These are phyloP conservation scores for Lamellibrachia luymesi DNA, from an alignment of 1,140 invertebrate species.

Conservation along the genomic window DNA sequence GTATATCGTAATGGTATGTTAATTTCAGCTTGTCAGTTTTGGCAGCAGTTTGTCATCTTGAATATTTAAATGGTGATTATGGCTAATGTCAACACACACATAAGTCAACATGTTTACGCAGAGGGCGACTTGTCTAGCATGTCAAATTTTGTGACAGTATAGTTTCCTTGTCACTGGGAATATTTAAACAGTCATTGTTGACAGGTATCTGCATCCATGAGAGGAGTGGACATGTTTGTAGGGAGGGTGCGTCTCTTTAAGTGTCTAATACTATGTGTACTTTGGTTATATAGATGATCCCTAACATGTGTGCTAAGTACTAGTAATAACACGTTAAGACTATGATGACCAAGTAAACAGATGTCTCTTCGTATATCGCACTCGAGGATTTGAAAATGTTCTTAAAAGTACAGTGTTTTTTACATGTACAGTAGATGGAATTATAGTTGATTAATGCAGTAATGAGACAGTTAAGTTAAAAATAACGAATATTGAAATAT, in stretches of 20 bases:
- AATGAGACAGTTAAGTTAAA: neutral
- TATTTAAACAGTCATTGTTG: neutral
- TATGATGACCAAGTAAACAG: neutral
- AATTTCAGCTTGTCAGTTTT: no score
- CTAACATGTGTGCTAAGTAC: neutral
- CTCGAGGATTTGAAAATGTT: neutral
- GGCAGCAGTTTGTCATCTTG: neutral
- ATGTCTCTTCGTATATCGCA: neutral
- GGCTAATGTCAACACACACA: neutral
- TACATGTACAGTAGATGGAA: neutral
- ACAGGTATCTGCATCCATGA: neutral
- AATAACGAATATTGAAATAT: no score
- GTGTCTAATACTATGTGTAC: neutral
- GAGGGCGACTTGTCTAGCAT: neutral
- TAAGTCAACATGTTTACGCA: neutral
- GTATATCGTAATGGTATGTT: no score
- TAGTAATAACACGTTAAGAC: neutral
- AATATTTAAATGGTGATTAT: neutral
- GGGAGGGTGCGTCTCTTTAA: neutral
- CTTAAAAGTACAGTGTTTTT: neutral
- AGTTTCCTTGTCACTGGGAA: neutral
- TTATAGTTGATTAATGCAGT: neutral
- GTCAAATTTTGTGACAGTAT: neutral
- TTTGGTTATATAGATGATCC: neutral
- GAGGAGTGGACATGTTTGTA: neutral